Evolutionary conservation across 2,888 invertebrate genomes (phyloP).

Genomic region (Eueremaeus valkanovi): DNA sequence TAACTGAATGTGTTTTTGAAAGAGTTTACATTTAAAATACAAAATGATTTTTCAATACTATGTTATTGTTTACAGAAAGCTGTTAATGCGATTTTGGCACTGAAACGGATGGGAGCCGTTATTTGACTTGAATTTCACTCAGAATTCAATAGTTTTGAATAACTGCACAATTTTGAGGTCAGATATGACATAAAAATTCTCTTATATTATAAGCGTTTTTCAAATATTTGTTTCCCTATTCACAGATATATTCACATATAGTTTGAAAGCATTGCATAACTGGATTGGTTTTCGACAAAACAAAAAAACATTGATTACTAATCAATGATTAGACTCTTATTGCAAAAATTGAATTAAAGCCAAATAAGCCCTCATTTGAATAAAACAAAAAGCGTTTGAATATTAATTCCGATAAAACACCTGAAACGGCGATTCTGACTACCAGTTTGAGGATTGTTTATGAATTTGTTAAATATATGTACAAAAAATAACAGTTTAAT

Average conservation of each 20-base stretch:
- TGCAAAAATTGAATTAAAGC: not conserved
- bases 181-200: no score
- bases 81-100: constrained; percentile 78
- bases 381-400: not conserved
- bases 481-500: no score
- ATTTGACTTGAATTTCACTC: constrained; percentile 6
- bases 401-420: not conserved
- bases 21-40: no score
- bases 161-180: constrained; percentile 28
- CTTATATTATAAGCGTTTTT: not conserved
- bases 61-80: constrained; percentile 71
- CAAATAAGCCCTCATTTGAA: not conserved
- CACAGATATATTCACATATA: not conserved
- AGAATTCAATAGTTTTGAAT: constrained; percentile 12
- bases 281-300: not conserved
- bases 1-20: no score
- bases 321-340: not conserved
- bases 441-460: no score
- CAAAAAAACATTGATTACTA: no score
- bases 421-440: no score
- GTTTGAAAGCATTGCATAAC: not conserved
- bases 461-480: no score
- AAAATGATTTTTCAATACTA: no score
- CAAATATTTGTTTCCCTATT: not conserved
- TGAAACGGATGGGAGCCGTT: constrained; percentile 70